Base-by-base conservation (phyloP, 2,797 vertebrate genomes). In the Darevskia mixta region DNA sequence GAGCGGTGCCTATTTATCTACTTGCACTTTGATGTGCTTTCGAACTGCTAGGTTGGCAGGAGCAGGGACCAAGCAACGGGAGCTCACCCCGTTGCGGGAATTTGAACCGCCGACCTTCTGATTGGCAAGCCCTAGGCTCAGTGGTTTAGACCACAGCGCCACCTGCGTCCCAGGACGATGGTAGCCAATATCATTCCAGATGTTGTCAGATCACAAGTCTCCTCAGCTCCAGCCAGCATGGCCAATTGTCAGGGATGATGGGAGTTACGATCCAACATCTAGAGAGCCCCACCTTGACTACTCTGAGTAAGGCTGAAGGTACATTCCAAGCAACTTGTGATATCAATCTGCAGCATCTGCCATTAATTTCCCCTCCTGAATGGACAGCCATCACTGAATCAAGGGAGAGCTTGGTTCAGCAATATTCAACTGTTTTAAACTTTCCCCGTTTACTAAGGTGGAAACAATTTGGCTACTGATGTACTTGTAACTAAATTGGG, bases 401-500 rank as follows among this genome's bases (percentile, higher is more conserved):
- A 72, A 73, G 23, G 23, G 25, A 72, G 35, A 66, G 41, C 41
- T 78, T 67, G 38, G 64, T 27, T 86, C 29, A 78, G 38, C 35
- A 73, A n/a, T 73, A 82, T 66, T 43, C 18, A 75, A 66, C 3
- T 49, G 7, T 32, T 80, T 23, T 73, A 55, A 20, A n/a, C 78
- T 32, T 81, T 27, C 41, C 32, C 20, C 58, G 67, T 29, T 82
- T 29, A 35, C 29, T 82, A 73, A 64, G 20, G 79, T 75, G 49
- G 86, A 75, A 75, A 82, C 71, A 75, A 81, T 73, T 43, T 45
- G 58, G 55, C 7, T 38, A 73, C 9, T 73, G 29, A 73, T 80
- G 67, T 80, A 58, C 69, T 43, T 72, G 69, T 82, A 82, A 73
- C 69, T 87, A 64, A 55, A 81, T 55, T 81, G 61, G 55, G 66